Evolutionary conservation across 2,113 vertebrate genomes (phyloP), one percentile per base, ranked within the genome.

Genomic region (Pomatorhinus ruficollis): DNA sequence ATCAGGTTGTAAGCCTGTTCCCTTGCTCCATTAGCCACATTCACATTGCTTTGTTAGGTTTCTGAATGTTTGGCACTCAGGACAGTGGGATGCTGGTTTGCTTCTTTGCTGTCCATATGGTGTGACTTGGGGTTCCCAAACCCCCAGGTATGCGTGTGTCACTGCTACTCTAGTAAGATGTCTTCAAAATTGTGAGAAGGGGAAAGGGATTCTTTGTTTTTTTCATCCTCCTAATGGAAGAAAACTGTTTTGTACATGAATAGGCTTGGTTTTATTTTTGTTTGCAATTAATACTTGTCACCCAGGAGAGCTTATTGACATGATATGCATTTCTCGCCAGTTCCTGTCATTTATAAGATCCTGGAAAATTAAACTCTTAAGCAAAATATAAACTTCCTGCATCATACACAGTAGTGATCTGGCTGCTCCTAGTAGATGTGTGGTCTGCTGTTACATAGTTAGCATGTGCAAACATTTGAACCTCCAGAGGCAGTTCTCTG

Each of bases 81-180:
- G 33, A n/a, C 23, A 40, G 49, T 20, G 27, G 11, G 13, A 21
- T 87, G n/a, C 37, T 64, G 44, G 4, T 82, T 94, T 84, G 21
- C 52, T 87, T 89, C 2, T 0, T 3, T 3, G 2, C 42, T 64
- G 14, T 42, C 64, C 8, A 1, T 65, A 9, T 3, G 10, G 44
- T 79, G 33, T 74, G 68, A 78, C 33, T 21, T 77, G 49, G 40
- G 21, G 9, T 10, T 88, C 44, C 63, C 33, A 74, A 65, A 39
- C 6, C 30, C 57, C 40, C 2, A 2, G 50, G 14, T 35, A 16
- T 24, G 27, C 9, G 4, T 30, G 14, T 66, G 10, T 60, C 9
- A 1, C 28, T 79, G n/a, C 12, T 76, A 4, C 42, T 90, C 28
- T 49, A 25, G 24, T 49, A 22, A 53, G 37, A 19, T 69, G 21